Conservation (phyloP, 1,140 invertebrate genomes). For the Saxidomus purpurata region DNA sequence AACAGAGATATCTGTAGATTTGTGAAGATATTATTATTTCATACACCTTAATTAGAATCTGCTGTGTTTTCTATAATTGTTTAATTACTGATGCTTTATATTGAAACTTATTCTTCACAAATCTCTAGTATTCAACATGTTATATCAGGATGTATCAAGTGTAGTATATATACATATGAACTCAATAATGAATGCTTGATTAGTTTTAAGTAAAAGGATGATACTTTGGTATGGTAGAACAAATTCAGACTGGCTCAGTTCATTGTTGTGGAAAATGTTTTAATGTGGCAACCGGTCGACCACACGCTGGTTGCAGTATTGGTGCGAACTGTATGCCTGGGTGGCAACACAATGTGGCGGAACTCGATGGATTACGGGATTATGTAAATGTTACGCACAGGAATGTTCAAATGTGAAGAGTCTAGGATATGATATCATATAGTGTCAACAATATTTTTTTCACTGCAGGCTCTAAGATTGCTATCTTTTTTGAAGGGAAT, state of each 20-base stretch:
- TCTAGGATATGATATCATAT: slow-evolving; percentile 1
- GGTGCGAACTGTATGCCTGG: background rate
- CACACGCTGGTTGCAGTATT: slow-evolving; percentile 3
- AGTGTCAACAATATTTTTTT: slow-evolving; percentile 11
- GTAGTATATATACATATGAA: background rate
- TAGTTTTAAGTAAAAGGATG: slow-evolving; percentile 27
- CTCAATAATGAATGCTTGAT: slow-evolving; percentile 7
- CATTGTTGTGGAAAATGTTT: background rate
- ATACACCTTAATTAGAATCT: no score
- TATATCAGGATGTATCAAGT: background rate
- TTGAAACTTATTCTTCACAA: no score
- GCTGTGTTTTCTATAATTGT: no score
- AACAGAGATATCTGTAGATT: background rate
- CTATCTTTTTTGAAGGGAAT: background rate
- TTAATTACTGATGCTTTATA: no score
- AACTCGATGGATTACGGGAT: slow-evolving; percentile 25
- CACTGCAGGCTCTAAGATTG: background rate
- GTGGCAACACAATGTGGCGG: slow-evolving; percentile 15
- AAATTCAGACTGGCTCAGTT: background rate
- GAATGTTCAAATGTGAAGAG: background rate
- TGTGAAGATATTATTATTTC: background rate
- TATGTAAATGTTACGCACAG: slow-evolving; percentile 22
- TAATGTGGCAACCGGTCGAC: background rate
- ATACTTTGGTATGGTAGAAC: slow-evolving; percentile 8
- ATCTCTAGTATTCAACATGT: no score